These are phyloP conservation scores for Corynorhinus townsendii DNA, from an alignment of 2,113 vertebrate genomes.

Conservation along the genomic window DNA sequence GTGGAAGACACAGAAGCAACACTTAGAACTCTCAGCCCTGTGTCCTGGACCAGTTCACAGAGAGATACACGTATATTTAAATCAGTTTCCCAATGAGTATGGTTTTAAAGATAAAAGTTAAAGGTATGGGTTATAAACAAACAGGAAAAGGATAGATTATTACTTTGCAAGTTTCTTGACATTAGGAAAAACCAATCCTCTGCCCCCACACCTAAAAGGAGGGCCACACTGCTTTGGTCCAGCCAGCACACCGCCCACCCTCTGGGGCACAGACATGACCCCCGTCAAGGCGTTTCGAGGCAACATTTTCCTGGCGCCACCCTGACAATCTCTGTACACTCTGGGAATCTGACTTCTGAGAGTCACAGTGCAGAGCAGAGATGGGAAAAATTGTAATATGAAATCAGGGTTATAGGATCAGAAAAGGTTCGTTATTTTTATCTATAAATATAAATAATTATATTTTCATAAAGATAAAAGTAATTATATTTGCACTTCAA, in stretches of 20 bases:
- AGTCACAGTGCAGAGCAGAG: not conserved
- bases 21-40: not conserved
- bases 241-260: not conserved
- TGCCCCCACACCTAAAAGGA: not conserved
- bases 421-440: not conserved
- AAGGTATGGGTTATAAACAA: not conserved
- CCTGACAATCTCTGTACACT: not conserved
- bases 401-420: not conserved
- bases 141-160: not conserved
- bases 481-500: not conserved
- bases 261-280: not conserved
- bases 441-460: not conserved
- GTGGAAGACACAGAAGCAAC: not conserved
- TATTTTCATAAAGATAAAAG: conserved; percentile 1
- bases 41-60: not conserved
- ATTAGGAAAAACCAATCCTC: not conserved
- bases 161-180: not conserved
- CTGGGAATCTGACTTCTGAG: not conserved
- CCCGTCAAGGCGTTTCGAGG: not conserved
- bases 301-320: not conserved
- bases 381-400: not conserved
- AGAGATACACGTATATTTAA: not conserved
- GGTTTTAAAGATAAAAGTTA: conserved; percentile 30
- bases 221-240: not conserved
- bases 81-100: not conserved